phyloP scores from a whole-genome alignment of 1,140 invertebrate genomes.

The Pantala flavescens region DNA sequence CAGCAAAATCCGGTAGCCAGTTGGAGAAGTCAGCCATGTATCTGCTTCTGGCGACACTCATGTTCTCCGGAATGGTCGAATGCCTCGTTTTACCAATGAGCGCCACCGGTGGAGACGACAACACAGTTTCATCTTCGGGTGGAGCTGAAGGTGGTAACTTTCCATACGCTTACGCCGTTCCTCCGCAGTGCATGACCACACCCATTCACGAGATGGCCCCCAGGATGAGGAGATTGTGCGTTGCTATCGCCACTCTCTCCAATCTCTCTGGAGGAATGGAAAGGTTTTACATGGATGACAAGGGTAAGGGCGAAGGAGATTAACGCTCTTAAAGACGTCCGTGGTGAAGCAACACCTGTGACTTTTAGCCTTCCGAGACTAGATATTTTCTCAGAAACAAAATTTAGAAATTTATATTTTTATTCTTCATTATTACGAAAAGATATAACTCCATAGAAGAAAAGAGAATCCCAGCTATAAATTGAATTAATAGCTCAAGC shows the following conservation, averaged over 20 bases:
- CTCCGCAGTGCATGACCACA: constrained; percentile 42
- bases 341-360: too few relatives aligned
- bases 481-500: too few relatives aligned
- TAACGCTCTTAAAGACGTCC: background rate
- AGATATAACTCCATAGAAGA: too few relatives aligned
- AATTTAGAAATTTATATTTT: too few relatives aligned
- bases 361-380: too few relatives aligned
- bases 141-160: background rate
- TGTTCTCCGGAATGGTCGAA: background rate
- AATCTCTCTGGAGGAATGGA: constrained; percentile 42
- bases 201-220: constrained; percentile 41
- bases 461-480: too few relatives aligned
- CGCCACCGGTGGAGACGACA: background rate
- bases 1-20: background rate
- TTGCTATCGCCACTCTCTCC: constrained; percentile 40
- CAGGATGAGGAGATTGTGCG: constrained; percentile 42
- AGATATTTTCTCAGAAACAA: too few relatives aligned
- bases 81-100: background rate
- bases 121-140: background rate
- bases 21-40: background rate
- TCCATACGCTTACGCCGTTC: constrained; percentile 20
- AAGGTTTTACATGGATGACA: constrained; percentile 40
- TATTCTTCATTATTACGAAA: too few relatives aligned
- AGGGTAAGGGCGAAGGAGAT: constrained; percentile 27
- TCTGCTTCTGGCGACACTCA: background rate